These are phyloP conservation scores for Aphis gossypii DNA, from an alignment of 1,140 invertebrate genomes.

Conservation along the genomic window DNA sequence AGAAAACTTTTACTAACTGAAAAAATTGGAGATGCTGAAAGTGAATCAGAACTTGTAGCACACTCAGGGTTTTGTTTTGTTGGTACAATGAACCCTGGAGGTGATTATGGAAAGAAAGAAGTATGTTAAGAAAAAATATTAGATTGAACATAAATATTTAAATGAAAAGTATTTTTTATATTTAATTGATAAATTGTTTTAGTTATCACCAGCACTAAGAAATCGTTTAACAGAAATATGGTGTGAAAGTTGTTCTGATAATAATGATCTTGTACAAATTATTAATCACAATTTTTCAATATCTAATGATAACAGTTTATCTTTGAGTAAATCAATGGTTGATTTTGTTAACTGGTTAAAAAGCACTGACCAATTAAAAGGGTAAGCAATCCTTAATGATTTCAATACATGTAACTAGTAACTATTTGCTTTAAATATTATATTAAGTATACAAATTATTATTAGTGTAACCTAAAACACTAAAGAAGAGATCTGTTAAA, in stretches of 20 bases:
- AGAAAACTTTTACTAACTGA: constrained; percentile 89
- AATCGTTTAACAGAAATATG: constrained; percentile 99
- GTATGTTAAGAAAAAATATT: constrained; percentile 63
- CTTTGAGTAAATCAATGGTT: constrained; percentile 74
- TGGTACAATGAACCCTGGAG: constrained; percentile 99
- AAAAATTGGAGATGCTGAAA: constrained; percentile 71
- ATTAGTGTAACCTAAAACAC: too few species aligned
- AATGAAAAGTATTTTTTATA: not conserved
- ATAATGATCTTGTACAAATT: constrained; percentile 74
- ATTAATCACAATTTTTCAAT: constrained; percentile 81
- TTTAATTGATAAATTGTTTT: constrained; percentile 49
- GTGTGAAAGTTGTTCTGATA: constrained; percentile 79
- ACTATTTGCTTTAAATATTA: not conserved
- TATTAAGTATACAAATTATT: not conserved
- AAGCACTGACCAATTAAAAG: constrained; percentile 76
- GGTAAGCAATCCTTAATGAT: constrained; percentile 62
- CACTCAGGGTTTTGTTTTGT: constrained; percentile 86
- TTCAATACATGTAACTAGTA: not conserved
- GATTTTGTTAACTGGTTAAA: constrained; percentile 84
- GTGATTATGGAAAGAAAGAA: constrained; percentile 99
- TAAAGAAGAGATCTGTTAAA: too few species aligned
- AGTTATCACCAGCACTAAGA: constrained; percentile 92
- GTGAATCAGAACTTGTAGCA: constrained; percentile 70
- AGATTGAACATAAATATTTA: not conserved
- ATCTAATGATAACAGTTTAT: not conserved